A percentile compares a stretch with the other conserved stretches of the same genome.
Conservation (phyloP, 2,888 invertebrate genomes). For the Operophtera brumata region DNA sequence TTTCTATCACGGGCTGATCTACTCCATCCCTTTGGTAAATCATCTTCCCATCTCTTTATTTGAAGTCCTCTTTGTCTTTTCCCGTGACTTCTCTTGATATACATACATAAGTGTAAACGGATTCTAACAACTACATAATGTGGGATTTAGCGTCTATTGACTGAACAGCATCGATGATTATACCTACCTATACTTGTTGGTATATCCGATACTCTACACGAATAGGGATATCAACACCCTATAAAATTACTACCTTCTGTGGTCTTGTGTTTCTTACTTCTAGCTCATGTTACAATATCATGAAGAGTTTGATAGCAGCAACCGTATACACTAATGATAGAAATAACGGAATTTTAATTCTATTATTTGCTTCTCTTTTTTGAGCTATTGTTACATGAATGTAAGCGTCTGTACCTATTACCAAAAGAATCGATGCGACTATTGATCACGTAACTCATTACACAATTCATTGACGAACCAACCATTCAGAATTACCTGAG, state of each 20-base stretch:
- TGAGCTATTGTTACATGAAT: neutral
- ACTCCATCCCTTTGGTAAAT: too few species aligned
- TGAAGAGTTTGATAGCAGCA: neutral
- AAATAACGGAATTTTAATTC: neutral
- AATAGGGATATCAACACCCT: conserved; percentile 8
- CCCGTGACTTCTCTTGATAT: too few species aligned
- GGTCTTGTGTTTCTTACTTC: conserved; percentile 20
- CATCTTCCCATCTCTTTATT: too few species aligned
- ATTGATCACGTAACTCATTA: conserved; percentile 13
- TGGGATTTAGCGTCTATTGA: neutral
- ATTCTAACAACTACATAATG: neutral
- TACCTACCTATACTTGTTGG: neutral
- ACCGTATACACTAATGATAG: neutral
- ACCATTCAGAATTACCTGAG: conserved; percentile 2
- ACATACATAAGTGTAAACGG: neutral
- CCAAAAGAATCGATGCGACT: conserved; percentile 8
- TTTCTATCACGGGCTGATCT: too few species aligned
- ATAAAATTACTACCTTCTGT: conserved; percentile 8
- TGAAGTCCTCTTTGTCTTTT: too few species aligned
- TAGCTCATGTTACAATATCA: conserved; percentile 21
- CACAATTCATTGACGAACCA: conserved; percentile 7
- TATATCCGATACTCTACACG: neutral
- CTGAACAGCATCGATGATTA: neutral
- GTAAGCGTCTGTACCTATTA: neutral
- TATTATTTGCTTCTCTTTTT: neutral